Base-by-base conservation (phyloP, 2,888 invertebrate species). In the Steromphala cineraria region DNA sequence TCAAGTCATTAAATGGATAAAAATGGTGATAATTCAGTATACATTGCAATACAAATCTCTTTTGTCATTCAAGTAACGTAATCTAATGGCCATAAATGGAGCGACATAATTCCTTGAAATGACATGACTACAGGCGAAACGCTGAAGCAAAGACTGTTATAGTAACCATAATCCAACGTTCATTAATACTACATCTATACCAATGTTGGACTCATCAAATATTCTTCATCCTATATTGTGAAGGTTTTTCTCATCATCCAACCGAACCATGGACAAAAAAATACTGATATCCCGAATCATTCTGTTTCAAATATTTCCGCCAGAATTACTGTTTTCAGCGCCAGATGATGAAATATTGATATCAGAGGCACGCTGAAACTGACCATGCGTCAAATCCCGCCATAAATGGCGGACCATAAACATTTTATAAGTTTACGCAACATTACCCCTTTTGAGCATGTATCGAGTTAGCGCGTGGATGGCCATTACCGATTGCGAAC, bases 351-450 rank as follows among this genome's bases (percentile, higher is more conserved):
- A 62, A 62, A 62, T 62, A 62, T 62, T 62, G 62, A 62, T 62
- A 62, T 62, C 28, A 28, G 13, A 24, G 15, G 62, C 62, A 62
- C 13, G 28, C 62, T 62, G 62, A 15, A 28, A 8, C 21, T 62
- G 28, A 28, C 28, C 62, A 62, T 62, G 62, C 62, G 62, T 15
- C 28, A 28, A 62, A 62, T 62, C 28, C 28, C 28, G 62, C 28
- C 62, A 62, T 62, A 62, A 24, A 62, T 28, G 24, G 62, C 15
- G 15, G 62, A 28, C 62, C 28, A 62, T 62, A 62, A 62, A 62
- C 62, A 62, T 62, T 62, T 62, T 62, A 62, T 62, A 62, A 62
- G 24, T 62, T 62, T 62, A 24, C 28, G 62, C 62, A 62, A 62
- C 62, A 62, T 62, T 62, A 28, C 62, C 62, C n/a, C 62, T 62